These are phyloP conservation scores for Petrocephalus schoutedeni DNA, from an alignment of 2,797 vertebrate genomes.

Conservation along the genomic window DNA sequence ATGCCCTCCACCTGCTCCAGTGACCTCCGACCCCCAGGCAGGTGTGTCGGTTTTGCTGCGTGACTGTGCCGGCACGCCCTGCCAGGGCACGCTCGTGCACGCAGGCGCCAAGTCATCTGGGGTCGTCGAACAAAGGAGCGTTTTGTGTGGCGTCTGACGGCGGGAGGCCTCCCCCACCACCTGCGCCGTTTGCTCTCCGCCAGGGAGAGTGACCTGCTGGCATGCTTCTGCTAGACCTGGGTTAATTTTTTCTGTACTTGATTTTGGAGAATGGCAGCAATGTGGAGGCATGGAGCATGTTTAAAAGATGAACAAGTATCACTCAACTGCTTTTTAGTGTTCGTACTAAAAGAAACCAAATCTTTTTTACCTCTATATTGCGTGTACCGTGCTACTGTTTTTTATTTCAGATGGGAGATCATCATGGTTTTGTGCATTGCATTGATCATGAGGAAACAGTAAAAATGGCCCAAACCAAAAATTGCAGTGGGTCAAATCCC, in stretches of 20 bases:
- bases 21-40: not conserved
- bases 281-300: not conserved
- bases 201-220: conserved; percentile 21
- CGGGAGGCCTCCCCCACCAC: conserved; percentile 16
- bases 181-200: conserved; percentile 23
- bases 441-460: not conserved
- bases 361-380: not conserved
- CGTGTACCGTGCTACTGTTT: not conserved
- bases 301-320: not conserved
- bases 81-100: not conserved
- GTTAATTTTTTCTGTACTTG: not conserved
- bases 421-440: not conserved
- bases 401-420: not conserved
- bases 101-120: conserved; percentile 15
- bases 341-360: not conserved
- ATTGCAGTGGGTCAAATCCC: not conserved
- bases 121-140: conserved; percentile 18
- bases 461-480: not conserved
- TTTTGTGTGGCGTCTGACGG: conserved; percentile 23
- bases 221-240: conserved; percentile 15
- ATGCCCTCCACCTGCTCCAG: not conserved
- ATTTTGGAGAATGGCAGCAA: not conserved
- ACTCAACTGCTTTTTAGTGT: not conserved
- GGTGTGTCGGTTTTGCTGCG: conserved; percentile 15
- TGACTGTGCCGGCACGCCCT: not conserved